A percentile compares a stretch with the other conserved stretches of the same genome.
Evolutionary conservation across 2,888 invertebrate species (phyloP).

Genomic region (Dicycla oo): DNA sequence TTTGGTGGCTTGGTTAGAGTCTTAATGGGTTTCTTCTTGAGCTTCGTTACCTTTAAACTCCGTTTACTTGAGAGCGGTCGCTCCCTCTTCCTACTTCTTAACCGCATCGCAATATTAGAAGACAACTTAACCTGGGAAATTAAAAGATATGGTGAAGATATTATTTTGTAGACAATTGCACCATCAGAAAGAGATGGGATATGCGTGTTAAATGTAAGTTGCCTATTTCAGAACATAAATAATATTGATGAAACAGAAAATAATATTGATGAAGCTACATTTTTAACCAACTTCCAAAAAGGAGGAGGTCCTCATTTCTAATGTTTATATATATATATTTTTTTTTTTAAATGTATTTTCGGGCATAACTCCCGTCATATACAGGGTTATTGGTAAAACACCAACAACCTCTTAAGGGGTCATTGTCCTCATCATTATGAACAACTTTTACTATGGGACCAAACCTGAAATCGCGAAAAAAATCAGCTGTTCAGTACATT

Average conservation of each 20-base stretch:
- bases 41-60: slow-evolving; percentile 76
- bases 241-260: neutral
- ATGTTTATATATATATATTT: too few species aligned
- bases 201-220: neutral
- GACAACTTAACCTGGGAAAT: slow-evolving; percentile 76
- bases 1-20: slow-evolving; percentile 74
- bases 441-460: too few species aligned
- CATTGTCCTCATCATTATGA: too few species aligned
- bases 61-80: slow-evolving; percentile 88
- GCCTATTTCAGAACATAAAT: neutral
- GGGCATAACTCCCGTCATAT: too few species aligned
- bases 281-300: neutral
- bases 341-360: too few species aligned
- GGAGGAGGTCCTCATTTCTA: too few species aligned
- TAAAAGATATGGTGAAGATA: neutral
- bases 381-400: too few species aligned
- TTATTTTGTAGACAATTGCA: neutral
- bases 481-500: too few species aligned
- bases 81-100: slow-evolving; percentile 92
- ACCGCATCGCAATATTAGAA: slow-evolving; percentile 90
- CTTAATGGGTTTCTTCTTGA: slow-evolving; percentile 76
- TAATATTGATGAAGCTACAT: neutral
- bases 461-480: too few species aligned
- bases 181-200: neutral
- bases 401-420: too few species aligned